Base-by-base conservation (phyloP, 2,888 invertebrate genomes). In the Augiades crinisus region DNA sequence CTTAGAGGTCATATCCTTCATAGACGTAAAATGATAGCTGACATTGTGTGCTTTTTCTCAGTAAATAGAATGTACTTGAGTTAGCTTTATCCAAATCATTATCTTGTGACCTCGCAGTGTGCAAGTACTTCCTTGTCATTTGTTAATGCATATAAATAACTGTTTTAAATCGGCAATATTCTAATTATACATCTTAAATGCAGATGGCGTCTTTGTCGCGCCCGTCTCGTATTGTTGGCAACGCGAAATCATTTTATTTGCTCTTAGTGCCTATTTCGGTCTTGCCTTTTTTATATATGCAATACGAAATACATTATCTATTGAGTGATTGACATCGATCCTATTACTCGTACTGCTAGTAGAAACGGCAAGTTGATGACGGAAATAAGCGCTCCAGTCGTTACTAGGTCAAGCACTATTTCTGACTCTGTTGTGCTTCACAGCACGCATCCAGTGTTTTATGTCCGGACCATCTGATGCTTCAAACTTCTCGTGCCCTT, bases 371-470 rank as follows among this genome's bases (percentile, higher is more conserved):
- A 75, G 70, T 78, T 77, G 81, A 84, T 84, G 87, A 84, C 88
- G 85, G 88, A 88, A 86, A 88, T 88, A 88, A 82, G 78, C 83
- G 77, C 74, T 88, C 86, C 86, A 87, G 86, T 87, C 79, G 79
- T 83, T 81, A 86, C 71, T 89, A 80, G 88, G 88, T 88, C 88
- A 87, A 81, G 67, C 69, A 83, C 83, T 89, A 88, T 89, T 89
- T 84, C 80, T 77, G 81, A 76, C 73, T 70, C 76, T 70, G 81
- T 80, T 82, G 81, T 83, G 76, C 75, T 80, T 72, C 72, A 58
- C 59, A 78, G 73, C 73, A 73, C 76, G 78, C 78, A 75, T 78
- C 69, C 70, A 67, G 65, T 74, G 69, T 74, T 80, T 80, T 82
- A 81, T 78, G 72, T 67, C 62, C 67, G 70, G 61, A 58, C 69